These are phyloP conservation scores for Loxodonta africana DNA, from an alignment of 2,113 vertebrate species.

Conservation along the genomic window DNA sequence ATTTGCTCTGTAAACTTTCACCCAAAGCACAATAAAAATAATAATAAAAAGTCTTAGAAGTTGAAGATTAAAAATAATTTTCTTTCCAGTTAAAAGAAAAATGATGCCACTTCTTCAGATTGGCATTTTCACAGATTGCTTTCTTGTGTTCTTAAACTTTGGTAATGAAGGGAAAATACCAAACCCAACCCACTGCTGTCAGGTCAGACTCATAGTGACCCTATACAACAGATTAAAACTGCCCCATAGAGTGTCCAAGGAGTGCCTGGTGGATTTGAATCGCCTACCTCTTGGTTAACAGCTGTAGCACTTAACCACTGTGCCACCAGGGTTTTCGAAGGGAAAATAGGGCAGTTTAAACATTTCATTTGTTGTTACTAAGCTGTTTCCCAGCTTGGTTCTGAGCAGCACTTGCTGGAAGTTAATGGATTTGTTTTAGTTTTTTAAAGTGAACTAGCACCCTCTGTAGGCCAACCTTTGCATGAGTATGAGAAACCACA, in stretches of 20 bases:
- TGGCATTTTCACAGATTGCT: background rate
- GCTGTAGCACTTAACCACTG: too few species aligned
- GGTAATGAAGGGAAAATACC: background rate
- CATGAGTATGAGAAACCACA: background rate
- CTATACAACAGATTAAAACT: too few species aligned
- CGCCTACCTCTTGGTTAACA: too few species aligned
- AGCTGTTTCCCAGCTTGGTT: background rate
- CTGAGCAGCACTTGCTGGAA: background rate
- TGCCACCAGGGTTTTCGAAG: background rate
- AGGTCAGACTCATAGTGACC: too few species aligned
- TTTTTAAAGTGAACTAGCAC: constrained; percentile 74
- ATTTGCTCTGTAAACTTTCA: too few species aligned
- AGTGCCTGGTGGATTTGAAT: too few species aligned
- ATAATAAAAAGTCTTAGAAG: too few species aligned
- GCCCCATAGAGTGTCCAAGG: too few species aligned
- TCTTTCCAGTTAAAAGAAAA: background rate
- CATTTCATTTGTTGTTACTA: background rate
- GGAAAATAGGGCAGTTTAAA: constrained; percentile 5
- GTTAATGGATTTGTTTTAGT: background rate
- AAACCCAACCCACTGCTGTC: too few species aligned
- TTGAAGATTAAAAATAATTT: too few species aligned
- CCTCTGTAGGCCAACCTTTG: constrained; percentile 70
- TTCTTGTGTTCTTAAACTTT: background rate
- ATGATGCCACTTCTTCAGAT: background rate
- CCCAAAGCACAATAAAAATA: too few species aligned